These are phyloP conservation scores for Ectropis crepuscularia DNA, from an alignment of 2,888 invertebrate genomes.

Conservation along the genomic window DNA sequence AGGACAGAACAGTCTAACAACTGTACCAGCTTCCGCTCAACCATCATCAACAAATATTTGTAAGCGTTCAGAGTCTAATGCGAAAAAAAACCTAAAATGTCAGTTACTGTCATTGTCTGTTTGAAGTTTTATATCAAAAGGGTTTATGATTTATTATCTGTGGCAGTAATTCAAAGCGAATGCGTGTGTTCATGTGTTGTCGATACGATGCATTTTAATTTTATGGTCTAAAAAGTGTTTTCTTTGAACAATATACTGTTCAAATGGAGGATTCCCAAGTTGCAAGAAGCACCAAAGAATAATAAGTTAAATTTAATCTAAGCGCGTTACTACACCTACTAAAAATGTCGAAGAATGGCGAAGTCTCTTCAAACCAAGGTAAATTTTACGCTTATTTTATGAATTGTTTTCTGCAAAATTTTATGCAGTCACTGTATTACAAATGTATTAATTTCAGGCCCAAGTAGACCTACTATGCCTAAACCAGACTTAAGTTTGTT, in stretches of 20 bases:
- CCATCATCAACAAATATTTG: too few species aligned
- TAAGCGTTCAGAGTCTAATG: too few species aligned
- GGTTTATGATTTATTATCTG: not conserved
- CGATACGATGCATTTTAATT: slow-evolving; percentile 56
- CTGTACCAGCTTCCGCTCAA: too few species aligned
- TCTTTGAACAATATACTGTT: slow-evolving; percentile 51
- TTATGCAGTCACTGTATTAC: not conserved
- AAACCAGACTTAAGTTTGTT: slow-evolving; percentile 79
- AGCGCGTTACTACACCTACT: slow-evolving; percentile 51
- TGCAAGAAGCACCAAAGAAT: slow-evolving; percentile 63
- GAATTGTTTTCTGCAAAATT: slow-evolving; percentile 15
- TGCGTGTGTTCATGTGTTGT: slow-evolving; percentile 48
- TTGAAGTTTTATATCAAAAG: not conserved
- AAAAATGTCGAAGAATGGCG: slow-evolving; percentile 90
- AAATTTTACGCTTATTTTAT: slow-evolving; percentile 46
- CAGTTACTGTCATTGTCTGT: not conserved
- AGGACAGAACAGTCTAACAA: too few species aligned
- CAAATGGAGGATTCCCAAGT: slow-evolving; percentile 72
- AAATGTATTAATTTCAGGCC: slow-evolving; percentile 61
- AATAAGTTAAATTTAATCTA: slow-evolving; percentile 52
- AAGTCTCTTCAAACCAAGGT: slow-evolving; percentile 88
- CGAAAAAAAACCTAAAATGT: not conserved
- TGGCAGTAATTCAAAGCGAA: slow-evolving; percentile 13
- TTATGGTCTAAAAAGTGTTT: slow-evolving; percentile 61
- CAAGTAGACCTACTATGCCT: slow-evolving; percentile 74